Base-by-base conservation (phyloP, 2,797 vertebrate genomes). In the Sebastes steindachneri region DNA sequence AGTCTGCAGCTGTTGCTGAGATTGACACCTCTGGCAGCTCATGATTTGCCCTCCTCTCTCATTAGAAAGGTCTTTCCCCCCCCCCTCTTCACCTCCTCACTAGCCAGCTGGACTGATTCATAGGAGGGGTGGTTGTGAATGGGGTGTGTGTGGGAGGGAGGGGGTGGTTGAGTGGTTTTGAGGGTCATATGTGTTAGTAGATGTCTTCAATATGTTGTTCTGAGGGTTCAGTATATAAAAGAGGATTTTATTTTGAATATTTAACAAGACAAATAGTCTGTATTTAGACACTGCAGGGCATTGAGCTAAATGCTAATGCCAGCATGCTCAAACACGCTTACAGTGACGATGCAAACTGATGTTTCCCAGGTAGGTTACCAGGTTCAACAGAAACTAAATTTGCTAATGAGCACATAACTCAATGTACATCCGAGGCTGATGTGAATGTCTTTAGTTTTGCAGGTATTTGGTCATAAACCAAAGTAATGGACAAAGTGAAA, bases 1-100 rank as follows among this genome's bases (percentile, higher is more conserved):
- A 88, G 77, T 87, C 74, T 88, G 90, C 94, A 94, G 91, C 92
- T 94, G 90, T 91, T 93, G 89, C 88, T 83, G 73, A 89, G 92
- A 91, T 73, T 88, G 91, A 91, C 88, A 92, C 70, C 73, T 76
- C 80, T 84, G 58, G 72, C 84, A 80, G 90, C 83, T 88, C 83
- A 73, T 84, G 78, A 89, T 89, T 87, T 84, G 75, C 63, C 71
- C 75, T 65, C 88, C 80, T 82, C 54, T 4, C 74, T 89, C 89
- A 91, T 90, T 91, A 88, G 58, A 75, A 77, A 73, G 78, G 72
- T 60, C 45, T 37, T 75, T 0, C 5, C 60, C 1, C 71, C 68
- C 66, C 68, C 21, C 66, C 69, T 28, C 66, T 33, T 73, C 80
- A 78, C 65, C 77, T 88, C 70, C 82, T 85, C 90, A 89, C 79